Percentiles rank a stretch among this genome's conserved stretches.
phyloP scores from a whole-genome alignment of 2,888 invertebrate species.

The Pyrgus malvae region DNA sequence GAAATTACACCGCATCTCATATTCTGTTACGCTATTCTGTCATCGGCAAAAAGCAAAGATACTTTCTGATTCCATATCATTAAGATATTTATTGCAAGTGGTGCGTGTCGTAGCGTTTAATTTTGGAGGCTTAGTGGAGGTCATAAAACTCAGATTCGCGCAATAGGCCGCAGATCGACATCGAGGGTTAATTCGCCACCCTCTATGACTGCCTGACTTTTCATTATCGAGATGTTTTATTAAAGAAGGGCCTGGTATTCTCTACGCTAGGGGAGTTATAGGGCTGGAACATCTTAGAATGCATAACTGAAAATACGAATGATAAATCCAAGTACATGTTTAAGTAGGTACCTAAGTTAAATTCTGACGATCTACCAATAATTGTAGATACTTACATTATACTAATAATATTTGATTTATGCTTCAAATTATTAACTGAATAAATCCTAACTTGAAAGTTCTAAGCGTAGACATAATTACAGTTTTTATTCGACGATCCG shows the following conservation, averaged over 20 bases:
- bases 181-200: slow-evolving; percentile 74
- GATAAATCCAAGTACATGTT: not conserved
- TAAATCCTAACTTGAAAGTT: no score
- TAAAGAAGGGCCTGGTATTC: slow-evolving; percentile 68
- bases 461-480: no score
- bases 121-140: slow-evolving; percentile 55
- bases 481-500: no score
- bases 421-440: no score
- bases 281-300: slow-evolving; percentile 49
- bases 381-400: no score
- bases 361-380: no score
- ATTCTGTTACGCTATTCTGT: slow-evolving; percentile 52
- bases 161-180: slow-evolving; percentile 38
- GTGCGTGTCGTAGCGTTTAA: slow-evolving; percentile 52
- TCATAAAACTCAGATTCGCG: slow-evolving; percentile 59
- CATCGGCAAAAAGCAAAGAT: slow-evolving; percentile 50
- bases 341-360: not conserved
- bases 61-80: slow-evolving; percentile 81
- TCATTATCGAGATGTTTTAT: slow-evolving; percentile 83
- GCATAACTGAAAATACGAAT: not conserved
- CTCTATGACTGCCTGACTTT: slow-evolving; percentile 80
- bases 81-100: slow-evolving; percentile 76
- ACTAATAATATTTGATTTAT: no score
- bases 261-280: slow-evolving; percentile 56
- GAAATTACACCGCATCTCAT: slow-evolving; percentile 42